phyloP scores from a whole-genome alignment of 2,888 invertebrate genomes.

The Oscheius onirici region DNA sequence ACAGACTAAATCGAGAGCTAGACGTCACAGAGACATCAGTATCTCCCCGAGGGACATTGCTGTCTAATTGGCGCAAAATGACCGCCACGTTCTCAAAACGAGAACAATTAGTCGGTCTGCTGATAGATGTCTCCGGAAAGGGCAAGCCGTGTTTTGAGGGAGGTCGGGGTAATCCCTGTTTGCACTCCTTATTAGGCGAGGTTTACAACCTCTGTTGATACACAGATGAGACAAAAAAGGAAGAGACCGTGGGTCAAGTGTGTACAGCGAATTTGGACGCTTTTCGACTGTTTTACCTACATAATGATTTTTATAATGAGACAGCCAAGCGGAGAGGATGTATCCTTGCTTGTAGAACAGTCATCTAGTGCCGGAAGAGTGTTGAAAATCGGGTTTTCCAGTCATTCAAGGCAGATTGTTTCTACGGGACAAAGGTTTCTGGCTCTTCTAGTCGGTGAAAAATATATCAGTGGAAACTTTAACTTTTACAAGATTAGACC shows the following conservation, averaged over 20 bases:
- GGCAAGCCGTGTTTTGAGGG: not conserved
- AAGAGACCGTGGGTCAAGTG: not conserved
- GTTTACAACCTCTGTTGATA: slow-evolving; percentile 18
- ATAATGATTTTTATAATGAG: no score
- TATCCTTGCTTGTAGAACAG: no score
- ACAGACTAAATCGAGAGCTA: no score
- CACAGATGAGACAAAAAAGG: not conserved
- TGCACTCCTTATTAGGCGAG: slow-evolving; percentile 29
- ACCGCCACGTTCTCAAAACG: slow-evolving; percentile 28
- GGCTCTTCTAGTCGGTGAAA: no score
- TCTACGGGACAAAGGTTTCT: no score
- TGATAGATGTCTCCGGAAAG: not conserved
- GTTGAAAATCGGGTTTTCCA: no score
- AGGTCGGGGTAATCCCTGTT: slow-evolving; percentile 16
- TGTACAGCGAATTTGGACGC: not conserved
- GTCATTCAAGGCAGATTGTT: no score
- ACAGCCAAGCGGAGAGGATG: no score
- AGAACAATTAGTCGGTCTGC: slow-evolving; percentile 19
- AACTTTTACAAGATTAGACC: no score
- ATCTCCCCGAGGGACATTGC: slow-evolving; percentile 15
- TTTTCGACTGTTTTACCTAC: no score
- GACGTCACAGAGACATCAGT: not conserved
- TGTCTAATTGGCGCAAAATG: slow-evolving; percentile 31
- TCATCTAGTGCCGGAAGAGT: no score
- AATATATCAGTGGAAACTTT: no score